These are phyloP conservation scores for Centroberyx gerrardi DNA, from an alignment of 2,797 vertebrate species.

Conservation along the genomic window DNA sequence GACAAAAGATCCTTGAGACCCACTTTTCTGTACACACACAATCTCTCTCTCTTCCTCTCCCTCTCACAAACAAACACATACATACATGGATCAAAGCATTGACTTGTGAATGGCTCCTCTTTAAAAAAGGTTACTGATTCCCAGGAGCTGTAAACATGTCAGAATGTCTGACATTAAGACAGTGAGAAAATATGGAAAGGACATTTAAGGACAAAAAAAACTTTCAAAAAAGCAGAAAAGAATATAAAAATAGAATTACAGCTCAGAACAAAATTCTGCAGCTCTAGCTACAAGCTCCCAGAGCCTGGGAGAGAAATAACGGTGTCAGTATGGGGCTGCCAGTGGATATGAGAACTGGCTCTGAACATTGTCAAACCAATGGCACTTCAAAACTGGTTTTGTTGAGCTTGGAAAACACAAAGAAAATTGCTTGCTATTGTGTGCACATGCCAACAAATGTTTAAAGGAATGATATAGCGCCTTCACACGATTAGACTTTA, in stretches of 20 bases:
- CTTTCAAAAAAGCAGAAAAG: neutral
- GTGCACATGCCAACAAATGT: neutral
- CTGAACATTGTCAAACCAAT: neutral
- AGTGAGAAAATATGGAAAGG: neutral
- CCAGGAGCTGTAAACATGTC: slow-evolving; percentile 26
- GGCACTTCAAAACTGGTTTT: neutral
- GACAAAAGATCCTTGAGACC: slow-evolving; percentile 20
- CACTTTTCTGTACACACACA: slow-evolving; percentile 9
- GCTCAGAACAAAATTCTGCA: neutral
- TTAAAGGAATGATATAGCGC: neutral
- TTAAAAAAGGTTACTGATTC: slow-evolving; percentile 38
- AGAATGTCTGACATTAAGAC: neutral
- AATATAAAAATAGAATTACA: neutral
- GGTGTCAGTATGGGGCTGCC: neutral
- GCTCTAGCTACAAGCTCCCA: neutral
- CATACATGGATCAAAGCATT: slow-evolving; percentile 17
- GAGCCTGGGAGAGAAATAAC: neutral
- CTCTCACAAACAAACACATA: slow-evolving; percentile 35
- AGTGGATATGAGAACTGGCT: neutral
- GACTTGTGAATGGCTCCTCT: neutral
- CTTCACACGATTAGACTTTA: neutral
- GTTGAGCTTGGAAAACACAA: neutral
- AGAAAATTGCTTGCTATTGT: neutral
- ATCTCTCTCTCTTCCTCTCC: slow-evolving; percentile 12
- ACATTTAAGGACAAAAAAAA: neutral